Evolutionary conservation across 2,113 vertebrate species (phyloP).

Genomic region (Paracanthobrama guichenoti): DNA sequence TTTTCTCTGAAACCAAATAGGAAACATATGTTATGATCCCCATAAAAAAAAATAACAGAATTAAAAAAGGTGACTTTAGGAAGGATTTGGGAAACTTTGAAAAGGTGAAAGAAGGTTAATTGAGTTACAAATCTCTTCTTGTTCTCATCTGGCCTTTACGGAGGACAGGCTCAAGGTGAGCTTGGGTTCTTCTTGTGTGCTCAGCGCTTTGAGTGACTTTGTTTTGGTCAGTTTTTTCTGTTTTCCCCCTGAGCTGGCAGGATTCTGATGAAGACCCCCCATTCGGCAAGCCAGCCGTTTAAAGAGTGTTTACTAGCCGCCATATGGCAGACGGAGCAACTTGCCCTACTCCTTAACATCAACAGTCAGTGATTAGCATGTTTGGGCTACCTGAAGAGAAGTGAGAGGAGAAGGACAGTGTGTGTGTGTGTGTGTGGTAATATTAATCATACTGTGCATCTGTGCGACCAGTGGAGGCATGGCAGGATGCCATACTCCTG

Average conservation of each 20-base stretch:
- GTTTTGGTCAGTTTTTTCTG: conserved; percentile 58
- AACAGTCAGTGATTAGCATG: conserved; percentile 72
- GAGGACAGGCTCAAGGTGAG: conserved; percentile 49
- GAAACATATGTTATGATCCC: not conserved
- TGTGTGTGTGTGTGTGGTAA: conserved; percentile 41
- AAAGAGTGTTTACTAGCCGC: conserved; percentile 72
- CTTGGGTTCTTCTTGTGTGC: conserved; percentile 48
- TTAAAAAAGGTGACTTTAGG: conserved; percentile 19
- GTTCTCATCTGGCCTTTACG: conserved; percentile 18
- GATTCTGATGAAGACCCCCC: conserved; percentile 63
- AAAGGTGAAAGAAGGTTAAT: conserved; percentile 30
- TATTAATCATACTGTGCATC: conserved; percentile 69
- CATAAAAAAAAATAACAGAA: conserved; percentile 9
- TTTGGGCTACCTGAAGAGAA: conserved; percentile 61
- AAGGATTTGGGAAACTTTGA: conserved; percentile 8
- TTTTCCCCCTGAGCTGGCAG: conserved; percentile 61
- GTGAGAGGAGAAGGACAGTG: conserved; percentile 54
- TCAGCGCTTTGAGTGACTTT: conserved; percentile 59
- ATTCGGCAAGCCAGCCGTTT: conserved; percentile 67
- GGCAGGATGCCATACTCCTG: conserved; percentile 72
- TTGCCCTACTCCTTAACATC: conserved; percentile 71
- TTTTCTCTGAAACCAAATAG: conserved; percentile 1
- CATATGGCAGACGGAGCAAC: conserved; percentile 70
- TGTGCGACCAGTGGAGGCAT: conserved; percentile 73
- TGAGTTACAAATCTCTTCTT: conserved; percentile 37